Conservation (phyloP, 2,888 invertebrate species). For the Oligia latruncula region DNA sequence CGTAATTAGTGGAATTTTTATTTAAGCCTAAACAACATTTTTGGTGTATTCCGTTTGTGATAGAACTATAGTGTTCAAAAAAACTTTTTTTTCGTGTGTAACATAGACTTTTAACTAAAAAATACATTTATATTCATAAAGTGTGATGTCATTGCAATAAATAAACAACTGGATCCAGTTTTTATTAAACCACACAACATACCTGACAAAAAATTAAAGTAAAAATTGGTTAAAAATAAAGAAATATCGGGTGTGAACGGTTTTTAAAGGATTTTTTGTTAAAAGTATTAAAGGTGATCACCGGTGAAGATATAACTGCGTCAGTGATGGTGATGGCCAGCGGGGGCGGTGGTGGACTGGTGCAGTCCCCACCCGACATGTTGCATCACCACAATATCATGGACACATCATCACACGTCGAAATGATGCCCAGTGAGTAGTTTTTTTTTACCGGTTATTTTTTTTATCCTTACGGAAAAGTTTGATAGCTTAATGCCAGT, state of each 20-base stretch:
- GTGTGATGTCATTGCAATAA: constrained; percentile 70
- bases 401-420: constrained; percentile 88
- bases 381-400: constrained; percentile 88
- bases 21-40: constrained; percentile 62
- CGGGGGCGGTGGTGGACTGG: constrained; percentile 88
- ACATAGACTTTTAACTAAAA: constrained; percentile 33
- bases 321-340: constrained; percentile 89
- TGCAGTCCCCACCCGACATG: constrained; percentile 90
- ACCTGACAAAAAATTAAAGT: constrained; percentile 14
- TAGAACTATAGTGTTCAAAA: constrained; percentile 69
- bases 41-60: constrained; percentile 78
- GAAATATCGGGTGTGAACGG: constrained; percentile 26
- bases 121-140: constrained; percentile 45
- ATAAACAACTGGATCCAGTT: constrained; percentile 58
- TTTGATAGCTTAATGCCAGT: not conserved
- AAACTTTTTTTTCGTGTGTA: constrained; percentile 46
- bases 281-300: constrained; percentile 69
- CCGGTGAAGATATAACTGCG: constrained; percentile 69
- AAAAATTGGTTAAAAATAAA: not conserved
- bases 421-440: constrained; percentile 89
- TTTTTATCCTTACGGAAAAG: too few species aligned
- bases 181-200: constrained; percentile 22
- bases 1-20: constrained; percentile 64
- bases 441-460: not conserved
- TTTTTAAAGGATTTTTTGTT: constrained; percentile 39